Evolutionary conservation across 2,113 vertebrate species (phyloP).

Genomic region (Barnardius zonarius): DNA sequence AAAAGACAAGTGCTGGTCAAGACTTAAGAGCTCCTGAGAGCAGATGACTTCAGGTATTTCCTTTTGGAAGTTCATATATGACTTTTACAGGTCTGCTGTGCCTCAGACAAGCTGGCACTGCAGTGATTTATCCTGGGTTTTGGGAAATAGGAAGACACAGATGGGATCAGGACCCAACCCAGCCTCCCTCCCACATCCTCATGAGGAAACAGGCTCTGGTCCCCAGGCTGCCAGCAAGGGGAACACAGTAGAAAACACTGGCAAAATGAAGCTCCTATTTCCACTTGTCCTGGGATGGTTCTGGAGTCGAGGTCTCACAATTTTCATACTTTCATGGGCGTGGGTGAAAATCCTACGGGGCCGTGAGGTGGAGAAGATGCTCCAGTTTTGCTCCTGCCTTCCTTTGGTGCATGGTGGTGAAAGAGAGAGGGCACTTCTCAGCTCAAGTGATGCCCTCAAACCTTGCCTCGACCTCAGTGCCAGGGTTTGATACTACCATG

Average conservation of each 20-base stretch:
- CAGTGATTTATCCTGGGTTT: background rate
- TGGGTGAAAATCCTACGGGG: background rate
- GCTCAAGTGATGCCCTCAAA: background rate
- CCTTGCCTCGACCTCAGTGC: background rate
- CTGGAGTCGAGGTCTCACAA: rapidly evolving
- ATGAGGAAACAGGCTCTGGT: background rate
- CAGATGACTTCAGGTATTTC: background rate
- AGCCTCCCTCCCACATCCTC: background rate
- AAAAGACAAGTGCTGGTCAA: background rate
- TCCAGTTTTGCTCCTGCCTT: background rate
- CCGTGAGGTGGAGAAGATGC: background rate
- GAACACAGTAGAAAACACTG: rapidly evolving
- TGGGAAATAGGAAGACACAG: background rate
- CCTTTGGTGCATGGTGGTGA: background rate
- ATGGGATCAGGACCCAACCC: background rate
- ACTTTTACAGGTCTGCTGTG: background rate
- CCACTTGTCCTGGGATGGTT: background rate
- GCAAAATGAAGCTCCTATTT: background rate
- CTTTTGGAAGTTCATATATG: background rate
- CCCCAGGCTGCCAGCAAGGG: background rate
- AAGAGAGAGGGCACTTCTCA: background rate
- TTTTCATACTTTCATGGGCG: background rate
- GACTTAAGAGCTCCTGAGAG: background rate
- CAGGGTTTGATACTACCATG: background rate
- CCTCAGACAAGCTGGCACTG: background rate